Base-by-base conservation (phyloP, 1,140 invertebrate genomes). In the Druon quercuslanigerum region DNA sequence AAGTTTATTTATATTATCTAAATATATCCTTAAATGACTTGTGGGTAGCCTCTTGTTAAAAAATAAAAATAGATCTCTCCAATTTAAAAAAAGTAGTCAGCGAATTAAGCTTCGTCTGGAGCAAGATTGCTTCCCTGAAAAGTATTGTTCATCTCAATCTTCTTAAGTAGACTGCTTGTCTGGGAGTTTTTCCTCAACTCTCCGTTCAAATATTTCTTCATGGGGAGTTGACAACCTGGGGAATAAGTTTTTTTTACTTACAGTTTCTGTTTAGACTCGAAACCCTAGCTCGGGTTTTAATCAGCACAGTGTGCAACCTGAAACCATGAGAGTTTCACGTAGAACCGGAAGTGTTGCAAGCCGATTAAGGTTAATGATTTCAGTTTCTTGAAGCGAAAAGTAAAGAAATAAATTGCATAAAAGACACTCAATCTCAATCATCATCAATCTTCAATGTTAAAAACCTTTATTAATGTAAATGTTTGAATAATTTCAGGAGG, bases 301-400 rank as follows among this genome's bases (percentile, higher is more conserved):
- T 66, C 60, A 66, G 60, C 13, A 66, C 60, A 66, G 33, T 33
- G 60, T n/a, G 25, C 33, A 66, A 40, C 16, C 60, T 66, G 60
- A 66, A 66, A 66, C n/a, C 60, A 66, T 66, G 25, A 66, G 60
- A 66, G 60, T 77, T 20, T 51, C 71, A 72, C 51, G 72, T 51
- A 40, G 40, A 71, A 19, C 66, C 52, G 71, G 71, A 76, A 60
- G 71, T 72, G 75, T 72, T 52, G 25, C 70, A 76, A 76, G 71
- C 75, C 71, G 71, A 76, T 76, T 76, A 76, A 74, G 40, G 66
- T 46, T 7, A 66, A 6, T 16, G 11, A 33, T 33, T 40, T 25
- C n/a, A 46, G 60, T n/a, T 66, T 66, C 60, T 25, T 40, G 20
- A 66, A 66, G 57, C 57, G 40, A 66, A 33, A 33, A 25, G 57